Percentiles rank a stretch among this genome's conserved stretches.
phyloP scores from a whole-genome alignment of 2,113 vertebrate genomes.

The Ochotona princeps region DNA sequence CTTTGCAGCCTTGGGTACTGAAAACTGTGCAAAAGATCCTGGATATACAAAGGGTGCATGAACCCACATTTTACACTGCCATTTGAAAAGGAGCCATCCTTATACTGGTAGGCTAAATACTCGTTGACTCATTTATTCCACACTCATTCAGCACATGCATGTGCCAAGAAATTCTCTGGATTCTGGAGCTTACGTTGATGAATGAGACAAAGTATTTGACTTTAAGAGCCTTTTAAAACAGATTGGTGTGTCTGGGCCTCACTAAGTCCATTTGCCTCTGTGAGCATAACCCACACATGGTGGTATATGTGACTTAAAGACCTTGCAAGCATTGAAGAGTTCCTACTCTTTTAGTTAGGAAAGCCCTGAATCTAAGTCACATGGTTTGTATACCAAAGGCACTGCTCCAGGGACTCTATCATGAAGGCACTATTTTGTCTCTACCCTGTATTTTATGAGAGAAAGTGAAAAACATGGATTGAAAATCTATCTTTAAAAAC shows the following conservation, averaged over 20 bases:
- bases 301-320: background rate
- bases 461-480: background rate
- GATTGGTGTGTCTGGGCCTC: background rate
- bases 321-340: background rate
- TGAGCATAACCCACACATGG: background rate
- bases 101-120: background rate
- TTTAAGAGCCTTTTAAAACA: background rate
- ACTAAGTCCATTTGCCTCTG: background rate
- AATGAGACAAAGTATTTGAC: background rate
- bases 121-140: background rate
- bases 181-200: background rate
- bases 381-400: background rate
- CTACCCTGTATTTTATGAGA: background rate
- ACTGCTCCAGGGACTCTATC: background rate
- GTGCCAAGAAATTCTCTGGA: background rate
- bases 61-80: background rate
- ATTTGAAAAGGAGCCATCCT: background rate
- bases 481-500: conserved; percentile 2
- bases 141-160: background rate
- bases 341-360: background rate
- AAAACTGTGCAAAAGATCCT: background rate
- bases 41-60: background rate
- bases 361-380: background rate
- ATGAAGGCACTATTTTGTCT: background rate
- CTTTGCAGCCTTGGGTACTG: background rate